Evolutionary conservation across 2,888 invertebrate genomes (phyloP), one percentile per base, ranked within the genome.

Genomic region (Conistra vaccinii): DNA sequence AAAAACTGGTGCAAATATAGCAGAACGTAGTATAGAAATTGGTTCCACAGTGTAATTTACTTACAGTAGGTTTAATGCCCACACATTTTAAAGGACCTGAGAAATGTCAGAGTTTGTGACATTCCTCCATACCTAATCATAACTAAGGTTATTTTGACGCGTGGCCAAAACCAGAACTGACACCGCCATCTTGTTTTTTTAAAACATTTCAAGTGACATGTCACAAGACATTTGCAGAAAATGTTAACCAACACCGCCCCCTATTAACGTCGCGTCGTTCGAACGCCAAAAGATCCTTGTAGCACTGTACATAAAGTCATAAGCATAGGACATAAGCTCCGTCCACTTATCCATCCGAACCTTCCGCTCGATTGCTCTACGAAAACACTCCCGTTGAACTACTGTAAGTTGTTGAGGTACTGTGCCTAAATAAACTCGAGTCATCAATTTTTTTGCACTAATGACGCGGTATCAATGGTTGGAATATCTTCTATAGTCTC

Each of bases 361-460:
- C 0, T 1, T 32, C 12, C 29, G 57, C 29, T 48, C 20, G 10
- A 70, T 35, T 29, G 23, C 12, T 45, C 5, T 61, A 23, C 9
- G 12, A 42, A 53, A 55, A 63, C 32, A 0, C 0, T 23, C 9
- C 9, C 6, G 7, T 67, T 75, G 42, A 51, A 10, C 23, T 20
- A 35, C 78, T 51, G 23, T 32, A 14, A 45, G 23, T 12, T 3
- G 10, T 9, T 51, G 42, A 4, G 42, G n/a, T 0, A 60, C 70
- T 69, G 32, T 78, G 17, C 10, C 26, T 0, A 79, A 72, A 69
- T 72, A 73, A 66, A 75, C 58, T 26, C 35, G 26, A 57, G 67
- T 35, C 58, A 68, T 73, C 53, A 82, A 68, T 32, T 77, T 77
- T 85, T 85, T 85, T 77, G 48, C 55, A 23, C 4, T 45, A 62